These are phyloP conservation scores for Leptinotarsa undecemlineata DNA, from an alignment of 1,140 invertebrate genomes.

Conservation along the genomic window DNA sequence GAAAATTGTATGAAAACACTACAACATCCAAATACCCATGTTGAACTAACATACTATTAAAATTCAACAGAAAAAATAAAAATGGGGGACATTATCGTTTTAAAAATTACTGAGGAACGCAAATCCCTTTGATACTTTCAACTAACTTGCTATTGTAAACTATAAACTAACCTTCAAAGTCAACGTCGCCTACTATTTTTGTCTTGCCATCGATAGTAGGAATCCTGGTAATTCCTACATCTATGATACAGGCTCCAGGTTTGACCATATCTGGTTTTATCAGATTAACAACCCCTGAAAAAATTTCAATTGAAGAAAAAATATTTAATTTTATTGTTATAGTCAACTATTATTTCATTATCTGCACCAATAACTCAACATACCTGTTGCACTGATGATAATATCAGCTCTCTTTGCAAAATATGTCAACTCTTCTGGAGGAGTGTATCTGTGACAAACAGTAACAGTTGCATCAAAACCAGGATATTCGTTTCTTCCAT, in stretches of 20 bases:
- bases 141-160: too few species aligned
- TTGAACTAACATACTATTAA: too few species aligned
- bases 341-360: too few species aligned
- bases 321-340: not conserved
- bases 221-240: slow-evolving; percentile 83
- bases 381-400: slow-evolving; percentile 77
- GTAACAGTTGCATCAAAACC: slow-evolving; percentile 84
- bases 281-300: slow-evolving; percentile 73
- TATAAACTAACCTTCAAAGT: slow-evolving; percentile 69
- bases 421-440: slow-evolving; percentile 70
- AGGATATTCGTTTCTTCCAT: slow-evolving; percentile 56
- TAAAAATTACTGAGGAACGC: too few species aligned
- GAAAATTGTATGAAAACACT: not conserved
- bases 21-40: not conserved
- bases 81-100: too few species aligned
- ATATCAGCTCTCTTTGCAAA: slow-evolving; percentile 79
- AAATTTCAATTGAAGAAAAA: not conserved
- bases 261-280: slow-evolving; percentile 87
- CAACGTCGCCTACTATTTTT: slow-evolving; percentile 85
- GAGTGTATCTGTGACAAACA: slow-evolving; percentile 85
- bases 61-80: too few species aligned
- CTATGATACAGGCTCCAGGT: slow-evolving; percentile 83
- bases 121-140: too few species aligned
- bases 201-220: slow-evolving; percentile 66
- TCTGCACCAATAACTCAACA: slow-evolving; percentile 13